phyloP scores from a whole-genome alignment of 2,888 invertebrate genomes.

The Caenorhabditis sp. region DNA sequence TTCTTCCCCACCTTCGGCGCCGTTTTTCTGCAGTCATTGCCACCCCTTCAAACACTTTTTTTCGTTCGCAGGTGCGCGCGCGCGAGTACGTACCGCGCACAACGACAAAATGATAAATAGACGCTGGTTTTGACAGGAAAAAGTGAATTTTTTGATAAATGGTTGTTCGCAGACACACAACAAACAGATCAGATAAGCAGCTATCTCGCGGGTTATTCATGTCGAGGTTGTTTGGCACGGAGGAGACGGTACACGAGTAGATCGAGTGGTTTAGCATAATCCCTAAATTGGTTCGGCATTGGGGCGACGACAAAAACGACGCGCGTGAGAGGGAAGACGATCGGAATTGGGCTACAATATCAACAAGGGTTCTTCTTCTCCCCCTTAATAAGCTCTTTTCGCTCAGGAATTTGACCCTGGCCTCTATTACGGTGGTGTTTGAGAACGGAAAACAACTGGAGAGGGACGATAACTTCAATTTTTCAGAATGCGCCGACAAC shows the following conservation, averaged over 20 bases:
- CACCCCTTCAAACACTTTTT: conserved; percentile 18
- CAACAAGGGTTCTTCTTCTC: conserved; percentile 2
- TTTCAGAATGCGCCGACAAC: conserved; percentile 68
- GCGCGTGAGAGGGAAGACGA: conserved; percentile 9
- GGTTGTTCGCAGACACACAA: conserved; percentile 20
- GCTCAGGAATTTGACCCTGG: conserved; percentile 42
- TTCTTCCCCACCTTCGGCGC: no score
- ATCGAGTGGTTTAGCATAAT: conserved; percentile 51
- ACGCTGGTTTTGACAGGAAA: conserved; percentile 22
- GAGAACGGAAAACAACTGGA: conserved; percentile 4
- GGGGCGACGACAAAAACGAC: conserved; percentile 29
- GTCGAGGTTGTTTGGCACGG: conserved; percentile 46
- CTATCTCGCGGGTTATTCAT: conserved; percentile 28
- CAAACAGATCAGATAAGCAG: conserved; percentile 29
- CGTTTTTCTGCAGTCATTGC: conserved; percentile 10
- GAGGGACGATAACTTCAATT: no score
- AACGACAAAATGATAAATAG: conserved; percentile 36
- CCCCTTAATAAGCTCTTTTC: conserved; percentile 42
- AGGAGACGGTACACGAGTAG: conserved; percentile 12
- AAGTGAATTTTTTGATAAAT: conserved; percentile 50
- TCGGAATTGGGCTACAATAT: conserved; percentile 33
- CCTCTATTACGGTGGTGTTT: conserved; percentile 29
- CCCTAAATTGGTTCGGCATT: conserved; percentile 59
- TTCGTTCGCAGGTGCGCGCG: conserved; percentile 29
- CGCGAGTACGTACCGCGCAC: conserved; percentile 2